phyloP scores from a whole-genome alignment of 2,797 vertebrate species.

The Urophycis tenuis region DNA sequence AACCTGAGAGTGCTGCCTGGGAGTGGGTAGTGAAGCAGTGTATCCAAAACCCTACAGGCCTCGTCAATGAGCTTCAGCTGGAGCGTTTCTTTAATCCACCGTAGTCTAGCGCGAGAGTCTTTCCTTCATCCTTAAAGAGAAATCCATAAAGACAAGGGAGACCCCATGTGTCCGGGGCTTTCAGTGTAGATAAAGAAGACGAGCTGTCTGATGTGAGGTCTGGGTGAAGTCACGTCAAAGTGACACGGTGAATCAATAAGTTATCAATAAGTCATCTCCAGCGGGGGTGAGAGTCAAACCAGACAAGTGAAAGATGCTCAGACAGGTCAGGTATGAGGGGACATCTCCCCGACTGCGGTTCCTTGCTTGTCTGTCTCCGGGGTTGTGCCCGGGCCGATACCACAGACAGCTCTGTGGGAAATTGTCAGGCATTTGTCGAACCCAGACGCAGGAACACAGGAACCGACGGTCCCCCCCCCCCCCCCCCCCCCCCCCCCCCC shows the following conservation, averaged over 20 bases:
- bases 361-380: background rate
- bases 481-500: no score
- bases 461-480: no score
- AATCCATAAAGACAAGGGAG: background rate
- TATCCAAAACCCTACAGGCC: background rate
- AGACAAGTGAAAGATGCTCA: background rate
- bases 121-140: background rate
- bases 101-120: background rate
- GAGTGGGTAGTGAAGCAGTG: background rate
- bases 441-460: no score
- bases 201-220: background rate
- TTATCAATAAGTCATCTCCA: no score
- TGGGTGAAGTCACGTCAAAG: background rate
- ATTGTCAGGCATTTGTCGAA: no score
- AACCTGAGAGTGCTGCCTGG: background rate
- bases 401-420: no score
- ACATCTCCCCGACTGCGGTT: background rate
- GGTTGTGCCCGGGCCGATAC: no score
- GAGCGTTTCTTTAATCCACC: background rate
- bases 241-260: background rate
- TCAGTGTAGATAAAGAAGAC: background rate
- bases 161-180: background rate
- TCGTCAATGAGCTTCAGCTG: background rate
- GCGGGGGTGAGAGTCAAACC: no score
- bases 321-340: background rate